These are phyloP conservation scores for Lutjanus argentimaculatus DNA, from an alignment of 2,797 vertebrate species.

Conservation along the genomic window DNA sequence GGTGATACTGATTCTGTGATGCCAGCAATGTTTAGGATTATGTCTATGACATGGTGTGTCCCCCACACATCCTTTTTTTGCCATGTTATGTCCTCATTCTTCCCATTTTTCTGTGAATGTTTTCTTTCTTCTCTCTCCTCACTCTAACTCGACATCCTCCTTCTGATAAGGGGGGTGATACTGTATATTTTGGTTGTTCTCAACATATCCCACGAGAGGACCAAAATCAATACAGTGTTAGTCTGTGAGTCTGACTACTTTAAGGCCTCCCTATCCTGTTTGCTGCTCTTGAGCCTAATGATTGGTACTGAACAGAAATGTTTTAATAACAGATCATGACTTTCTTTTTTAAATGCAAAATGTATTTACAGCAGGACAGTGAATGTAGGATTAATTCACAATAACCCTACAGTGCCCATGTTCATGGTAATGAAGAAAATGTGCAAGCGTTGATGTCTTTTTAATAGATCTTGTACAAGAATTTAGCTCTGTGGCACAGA, in stretches of 20 bases:
- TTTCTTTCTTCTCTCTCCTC: constrained; percentile 4
- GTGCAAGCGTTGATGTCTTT: background rate
- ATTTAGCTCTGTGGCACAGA: background rate
- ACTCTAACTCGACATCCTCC: background rate
- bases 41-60: constrained; percentile 8
- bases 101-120: background rate
- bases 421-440: background rate
- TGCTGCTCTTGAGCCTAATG: background rate
- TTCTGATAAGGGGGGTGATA: background rate
- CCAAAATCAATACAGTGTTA: background rate
- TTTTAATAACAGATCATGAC: background rate
- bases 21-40: constrained; percentile 26
- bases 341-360: background rate
- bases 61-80: background rate
- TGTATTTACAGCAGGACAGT: constrained; percentile 16
- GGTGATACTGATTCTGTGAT: constrained; percentile 26
- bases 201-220: background rate
- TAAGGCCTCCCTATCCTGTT: background rate
- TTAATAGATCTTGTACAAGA: background rate
- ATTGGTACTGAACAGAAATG: too few species aligned
- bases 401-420: background rate
- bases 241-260: constrained; percentile 1
- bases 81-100: background rate
- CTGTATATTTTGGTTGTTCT: constrained; percentile 15
- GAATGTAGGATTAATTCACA: background rate